Conservation (phyloP, 2,888 invertebrate species). For the Athalia cordata region DNA sequence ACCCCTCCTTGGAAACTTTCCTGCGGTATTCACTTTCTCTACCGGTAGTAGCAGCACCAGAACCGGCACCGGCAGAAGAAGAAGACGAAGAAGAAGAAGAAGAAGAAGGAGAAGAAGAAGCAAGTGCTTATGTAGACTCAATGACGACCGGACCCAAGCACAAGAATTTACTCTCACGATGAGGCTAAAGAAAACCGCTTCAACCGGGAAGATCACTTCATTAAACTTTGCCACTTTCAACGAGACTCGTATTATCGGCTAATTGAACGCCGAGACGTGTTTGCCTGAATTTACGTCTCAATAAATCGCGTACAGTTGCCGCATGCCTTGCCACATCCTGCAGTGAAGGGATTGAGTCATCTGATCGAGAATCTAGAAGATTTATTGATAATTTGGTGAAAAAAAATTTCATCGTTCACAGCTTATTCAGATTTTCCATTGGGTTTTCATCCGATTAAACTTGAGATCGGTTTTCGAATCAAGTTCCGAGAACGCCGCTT, state of each 20-base stretch:
- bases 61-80: neutral
- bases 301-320: neutral
- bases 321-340: neutral
- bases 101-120: neutral
- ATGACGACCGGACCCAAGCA: too few species aligned
- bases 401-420: neutral
- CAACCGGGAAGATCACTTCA: neutral
- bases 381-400: too few species aligned
- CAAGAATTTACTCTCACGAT: neutral
- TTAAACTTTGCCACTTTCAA: constrained; percentile 18
- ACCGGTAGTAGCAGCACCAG: neutral
- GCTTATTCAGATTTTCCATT: neutral
- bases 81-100: neutral
- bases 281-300: neutral
- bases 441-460: constrained; percentile 9
- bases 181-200: neutral
- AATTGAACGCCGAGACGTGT: constrained; percentile 14
- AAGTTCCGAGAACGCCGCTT: neutral
- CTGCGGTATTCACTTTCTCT: constrained; percentile 1
- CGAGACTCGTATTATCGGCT: constrained; percentile 9
- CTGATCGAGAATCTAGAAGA: too few species aligned
- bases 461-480: neutral
- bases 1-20: neutral
- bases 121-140: neutral
- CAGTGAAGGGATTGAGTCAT: too few species aligned